Evolutionary conservation across 2,888 invertebrate species (phyloP), one percentile per base, ranked within the genome.

Genomic region (Lycophotia porphyrea): DNA sequence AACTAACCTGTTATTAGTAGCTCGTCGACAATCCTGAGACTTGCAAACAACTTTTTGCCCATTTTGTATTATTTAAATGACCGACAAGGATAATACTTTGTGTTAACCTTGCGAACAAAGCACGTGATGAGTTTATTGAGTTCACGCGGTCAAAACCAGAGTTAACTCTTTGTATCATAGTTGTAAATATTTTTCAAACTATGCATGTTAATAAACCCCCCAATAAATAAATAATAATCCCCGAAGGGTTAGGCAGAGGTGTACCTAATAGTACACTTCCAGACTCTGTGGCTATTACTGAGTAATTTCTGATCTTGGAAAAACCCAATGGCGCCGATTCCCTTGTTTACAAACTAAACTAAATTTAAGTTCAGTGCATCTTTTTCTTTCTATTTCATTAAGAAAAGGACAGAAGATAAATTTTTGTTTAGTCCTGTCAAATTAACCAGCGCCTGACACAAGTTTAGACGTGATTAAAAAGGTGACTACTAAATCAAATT

Each of bases 61-160:
- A 74, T 78, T 82, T 80, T 34, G 18, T 34, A 74, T 76, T 65
- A 63, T 73, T 74, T 70, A 78, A 73, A 73, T 39, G 21, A 31
- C 71, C 60, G 75, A 78, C 67, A 80, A 87, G 78, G 76, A 82
- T 81, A 79, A 65, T 64, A 76, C 31, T 84, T 81, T 76, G 69
- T 69, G 24, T 68, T 77, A 80, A 73, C 73, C 74, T 77, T 80
- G 75, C 15, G 47, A 71, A 74, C 65, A 68, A 73, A 79, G 60
- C 82, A 82, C 80, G 83, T 84, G 81, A 82, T 71, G 44, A 36
- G 58, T 52, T 64, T 68, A 79, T 88, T 76, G 76, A 85, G 78
- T 81, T 84, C 82, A 82, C 67, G 70, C 84, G 77, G 84, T 86
- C 77, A 80, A 86, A 81, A 71, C 71, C 44, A 76, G 64, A 67